Conservation (phyloP, 2,888 invertebrate genomes). For the Macrophya alboannulata region DNA sequence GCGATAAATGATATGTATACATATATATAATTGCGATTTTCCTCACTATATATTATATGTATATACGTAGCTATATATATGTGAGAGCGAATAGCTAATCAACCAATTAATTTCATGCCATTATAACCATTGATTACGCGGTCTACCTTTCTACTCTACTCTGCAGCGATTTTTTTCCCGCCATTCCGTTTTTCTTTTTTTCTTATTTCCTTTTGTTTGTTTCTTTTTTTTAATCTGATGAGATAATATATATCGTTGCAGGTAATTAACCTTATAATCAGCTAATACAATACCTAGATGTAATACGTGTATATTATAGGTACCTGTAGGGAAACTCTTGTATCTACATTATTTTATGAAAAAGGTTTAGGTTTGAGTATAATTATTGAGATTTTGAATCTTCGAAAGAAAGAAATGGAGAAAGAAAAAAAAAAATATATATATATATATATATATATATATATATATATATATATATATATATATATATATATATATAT, state of each 20-base stretch:
- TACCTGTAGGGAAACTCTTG: no score
- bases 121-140: not conserved
- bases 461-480: no score
- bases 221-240: not conserved
- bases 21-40: constrained; percentile 6
- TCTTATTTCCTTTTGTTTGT: not conserved
- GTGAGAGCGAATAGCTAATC: constrained; percentile 9
- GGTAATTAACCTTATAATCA: not conserved
- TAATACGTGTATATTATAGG: not conserved
- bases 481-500: no score
- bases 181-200: not conserved
- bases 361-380: not conserved
- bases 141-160: not conserved
- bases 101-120: constrained; percentile 18
- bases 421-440: no score
- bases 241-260: not conserved
- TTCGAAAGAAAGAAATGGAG: no score
- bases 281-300: not conserved
- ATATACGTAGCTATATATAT: not conserved
- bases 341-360: no score
- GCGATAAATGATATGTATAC: not conserved
- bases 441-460: no score
- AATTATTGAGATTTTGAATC: not conserved
- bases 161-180: not conserved
- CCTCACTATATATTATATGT: not conserved